Evolutionary conservation across 2,888 invertebrate species (phyloP), one percentile per base, ranked within the genome.

Genomic region (Trichopria drosophilae): DNA sequence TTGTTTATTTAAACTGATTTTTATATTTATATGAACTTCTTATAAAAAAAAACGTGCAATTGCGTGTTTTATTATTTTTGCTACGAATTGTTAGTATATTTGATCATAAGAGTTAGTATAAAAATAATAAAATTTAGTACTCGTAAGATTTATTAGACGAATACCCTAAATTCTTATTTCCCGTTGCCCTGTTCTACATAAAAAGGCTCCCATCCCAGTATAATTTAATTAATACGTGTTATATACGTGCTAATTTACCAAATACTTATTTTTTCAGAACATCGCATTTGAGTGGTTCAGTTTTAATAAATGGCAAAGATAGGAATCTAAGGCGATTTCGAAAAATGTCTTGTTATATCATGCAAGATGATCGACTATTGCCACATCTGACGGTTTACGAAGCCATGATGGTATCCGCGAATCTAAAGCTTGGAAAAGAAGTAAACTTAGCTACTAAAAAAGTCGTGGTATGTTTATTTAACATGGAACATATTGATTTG

Each of bases 331-430:
- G 94, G 28, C 81, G 88, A 53, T 96, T 96, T 77, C 85, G 95
- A 23, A 95, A 95, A 75, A 84, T 93, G 77, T 93, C 94, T 10
- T 94, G 94, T 71, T 96, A 96, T 78, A 96, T 97, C 62, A 96
- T 96, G 94, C 96, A 97, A 73, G 92, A 93, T 67, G 93, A 93
- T 74, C 87, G 90, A 58, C 78, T 95, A 2, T 82, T 93, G 42
- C 93, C 93, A 1, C 92, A 94, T 73, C 81, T 97, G 20, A 90
- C 92, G 0, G 94, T 96, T 19, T 83, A 82, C 64, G 97, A 97
- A 77, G 89, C 94, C 22, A 93, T 97, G 91, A 86, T 86, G 75
- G 92, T 93, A 3, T 90, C 96, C 1, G 95, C 95, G 7, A 93
- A 94, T 76, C 82, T 97, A 24, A 96, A 96, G 78, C 80, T 96